phyloP scores from a whole-genome alignment of 2,113 vertebrate species.

The Myrmecophaga tridactyla region DNA sequence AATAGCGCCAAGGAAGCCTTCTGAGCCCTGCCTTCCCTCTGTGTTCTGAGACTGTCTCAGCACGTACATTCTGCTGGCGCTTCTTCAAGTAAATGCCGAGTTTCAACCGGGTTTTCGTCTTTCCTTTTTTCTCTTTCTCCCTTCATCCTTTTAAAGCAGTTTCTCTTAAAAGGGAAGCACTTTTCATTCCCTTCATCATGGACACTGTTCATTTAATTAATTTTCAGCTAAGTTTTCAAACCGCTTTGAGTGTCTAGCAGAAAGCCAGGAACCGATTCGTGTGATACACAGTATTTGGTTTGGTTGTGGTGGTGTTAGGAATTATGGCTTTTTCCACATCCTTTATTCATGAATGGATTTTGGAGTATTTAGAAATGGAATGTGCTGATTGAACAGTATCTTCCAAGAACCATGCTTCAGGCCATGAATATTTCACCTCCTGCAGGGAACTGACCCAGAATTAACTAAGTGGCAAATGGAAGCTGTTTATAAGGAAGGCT shows the following conservation, averaged over 20 bases:
- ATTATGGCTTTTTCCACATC: neutral
- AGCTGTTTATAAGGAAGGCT: neutral
- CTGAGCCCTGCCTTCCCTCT: conserved; percentile 38
- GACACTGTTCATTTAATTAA: neutral
- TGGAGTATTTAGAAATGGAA: neutral
- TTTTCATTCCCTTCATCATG: neutral
- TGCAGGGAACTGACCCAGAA: neutral
- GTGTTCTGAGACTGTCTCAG: conserved; percentile 45
- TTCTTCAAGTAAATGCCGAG: conserved; percentile 69
- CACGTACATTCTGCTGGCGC: conserved; percentile 39
- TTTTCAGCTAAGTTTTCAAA: neutral
- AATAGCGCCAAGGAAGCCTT: conserved; percentile 62
- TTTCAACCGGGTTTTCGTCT: conserved; percentile 57
- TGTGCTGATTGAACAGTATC: neutral
- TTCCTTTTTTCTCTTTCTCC: conserved; percentile 19
- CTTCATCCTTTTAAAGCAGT: neutral
- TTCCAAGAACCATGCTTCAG: neutral
- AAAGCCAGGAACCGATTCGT: neutral
- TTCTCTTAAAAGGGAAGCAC: neutral
- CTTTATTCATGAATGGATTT: neutral
- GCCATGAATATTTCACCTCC: neutral
- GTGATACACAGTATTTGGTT: rapidly evolving
- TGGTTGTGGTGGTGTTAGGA: neutral
- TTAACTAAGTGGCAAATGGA: neutral
- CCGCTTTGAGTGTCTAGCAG: neutral